Base-by-base conservation (phyloP, 2,113 vertebrate species). In the Isurus oxyrinchus region DNA sequence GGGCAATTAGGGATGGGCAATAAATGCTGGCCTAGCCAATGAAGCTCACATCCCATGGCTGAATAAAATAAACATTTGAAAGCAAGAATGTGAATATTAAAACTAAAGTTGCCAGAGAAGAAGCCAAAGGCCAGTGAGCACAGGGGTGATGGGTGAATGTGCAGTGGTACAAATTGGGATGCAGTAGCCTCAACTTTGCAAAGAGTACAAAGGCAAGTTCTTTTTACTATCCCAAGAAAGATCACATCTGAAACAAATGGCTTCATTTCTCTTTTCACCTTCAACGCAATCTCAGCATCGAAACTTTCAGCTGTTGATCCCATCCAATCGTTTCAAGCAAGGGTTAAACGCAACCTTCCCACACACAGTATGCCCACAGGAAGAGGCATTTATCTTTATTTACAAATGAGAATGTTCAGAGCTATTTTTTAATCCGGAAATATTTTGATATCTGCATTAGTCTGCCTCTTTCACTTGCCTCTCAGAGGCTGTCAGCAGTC, bases 381-480 rank as follows among this genome's bases (percentile, higher is more conserved):
- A 21, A 84, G 40, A 44, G 13, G 40, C 81, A 44, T 84, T 84
- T 84, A 84, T 84, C 81, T 84, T 84, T 84, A 84, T 84, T 84
- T 84, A 84, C 81, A 44, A 84, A 84, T 21, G 81, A 84, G 40
- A 84, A 84, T 21, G 40, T 84, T 84, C 19, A 40, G 40, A 84
- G 81, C 16, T 84, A 5, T 81, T 84, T 84, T 35, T 44, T 13
- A 3, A 44, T 49, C 81, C 19, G 19, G 81, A 84, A 84, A 84
- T 84, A 84, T 84, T 84, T 44, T 84, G 81, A 84, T 84, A 23
- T 49, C 19, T 84, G 81, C 81, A 84, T 84, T 84, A 84, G 79
- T 5, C 79, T 84, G 79, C n/a, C 79, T 84, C n/a, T 40, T 84
- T 3, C 79, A 84, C n/a, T 40, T 84, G 79, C 14, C n/a, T 84